Evolutionary conservation across 1,140 invertebrate genomes (phyloP), one percentile per base, ranked within the genome.

Genomic region (Drosophila baimaii): DNA sequence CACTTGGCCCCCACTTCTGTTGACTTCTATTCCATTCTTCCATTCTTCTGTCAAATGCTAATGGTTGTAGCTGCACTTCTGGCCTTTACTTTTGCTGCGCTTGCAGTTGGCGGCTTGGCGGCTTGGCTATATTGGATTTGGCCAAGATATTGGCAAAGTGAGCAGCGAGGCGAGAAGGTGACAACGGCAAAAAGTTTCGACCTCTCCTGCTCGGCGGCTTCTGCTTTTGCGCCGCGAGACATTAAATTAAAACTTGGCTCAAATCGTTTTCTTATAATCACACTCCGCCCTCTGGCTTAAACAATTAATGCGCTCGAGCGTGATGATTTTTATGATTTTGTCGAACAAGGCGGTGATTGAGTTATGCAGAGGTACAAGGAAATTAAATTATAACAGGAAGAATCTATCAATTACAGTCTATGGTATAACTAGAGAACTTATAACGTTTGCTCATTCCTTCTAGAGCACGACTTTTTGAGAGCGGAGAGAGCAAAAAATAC

Each of bases 1-100:
- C 68, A 71, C 68, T 71, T 71, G 65, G 76, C 76, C 76, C 75
- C 47, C 82, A 76, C 69, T 88, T 79, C 46, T 88, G 74, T 75
- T 82, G 76, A 79, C 72, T 79, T 77, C 76, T 59, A 71, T 69
- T 66, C 49, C 59, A 46, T 35, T 64, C 52, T 55, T 55, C 31
- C 10, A 55, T 55, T 57, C 58, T 79, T 49, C 37, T 79, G 73
- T 75, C 80, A 47, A 74, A 64, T 66, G 76, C 65, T 84, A 63
- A 75, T 76, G 74, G 69, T 62, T 52, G 44, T 61, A 49, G 46
- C 69, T 70, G 59, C 64, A 82, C 57, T 74, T 71, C 39, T 58
- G 33, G 19, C 37, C 17, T 37, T 3, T 23, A 21, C 49, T 43
- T 49, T 17, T 29, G 46, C 46, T 49, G 23, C 58, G 69, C 62